Conservation (phyloP, 2,888 invertebrate genomes). For the Parnassius glacialis region DNA sequence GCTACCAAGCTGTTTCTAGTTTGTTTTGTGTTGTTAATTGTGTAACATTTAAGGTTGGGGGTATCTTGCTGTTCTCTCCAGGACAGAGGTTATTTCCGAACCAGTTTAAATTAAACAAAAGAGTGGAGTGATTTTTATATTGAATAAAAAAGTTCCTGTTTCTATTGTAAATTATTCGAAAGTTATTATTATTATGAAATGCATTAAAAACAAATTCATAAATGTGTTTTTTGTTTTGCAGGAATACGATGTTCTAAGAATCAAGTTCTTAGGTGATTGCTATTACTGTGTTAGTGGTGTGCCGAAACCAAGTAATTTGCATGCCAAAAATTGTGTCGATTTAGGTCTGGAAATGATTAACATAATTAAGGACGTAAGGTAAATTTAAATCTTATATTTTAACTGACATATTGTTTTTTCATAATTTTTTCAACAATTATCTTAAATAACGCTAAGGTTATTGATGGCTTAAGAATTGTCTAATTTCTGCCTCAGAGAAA, state of each 20-base stretch:
- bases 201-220: not conserved
- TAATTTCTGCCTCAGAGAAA: slow-evolving; percentile 79
- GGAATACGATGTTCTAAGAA: slow-evolving; percentile 89
- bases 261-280: slow-evolving; percentile 96
- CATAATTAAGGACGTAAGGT: slow-evolving; percentile 91
- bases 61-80: no score
- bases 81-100: no score
- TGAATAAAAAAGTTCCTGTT: no score
- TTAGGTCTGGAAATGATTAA: slow-evolving; percentile 96
- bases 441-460: no score
- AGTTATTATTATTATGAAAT: not conserved
- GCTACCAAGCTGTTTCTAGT: no score
- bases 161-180: not conserved
- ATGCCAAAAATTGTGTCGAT: slow-evolving; percentile 94
- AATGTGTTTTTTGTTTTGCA: slow-evolving; percentile 46
- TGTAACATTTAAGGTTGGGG: no score
- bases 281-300: slow-evolving; percentile 96
- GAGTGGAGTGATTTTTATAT: no score
- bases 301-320: slow-evolving; percentile 87
- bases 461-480: no score
- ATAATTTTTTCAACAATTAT: no score
- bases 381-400: slow-evolving; percentile 25
- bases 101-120: no score
- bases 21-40: no score
- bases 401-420: no score